Evolutionary conservation across 2,797 vertebrate genomes (phyloP).

Genomic region (Danio choprae): DNA sequence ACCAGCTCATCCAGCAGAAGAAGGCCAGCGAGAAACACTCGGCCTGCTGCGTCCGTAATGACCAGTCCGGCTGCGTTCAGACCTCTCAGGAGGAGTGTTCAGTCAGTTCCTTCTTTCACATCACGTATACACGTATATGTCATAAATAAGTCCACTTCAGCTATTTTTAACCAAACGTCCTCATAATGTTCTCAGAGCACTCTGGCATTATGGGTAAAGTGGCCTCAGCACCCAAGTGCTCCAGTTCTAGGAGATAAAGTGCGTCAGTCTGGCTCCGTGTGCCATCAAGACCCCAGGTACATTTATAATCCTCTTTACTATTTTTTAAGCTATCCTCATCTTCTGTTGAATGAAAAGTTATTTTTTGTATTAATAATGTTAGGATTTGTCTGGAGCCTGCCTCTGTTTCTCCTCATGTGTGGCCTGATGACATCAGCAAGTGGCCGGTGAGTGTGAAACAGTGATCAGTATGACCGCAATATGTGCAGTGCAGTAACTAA

Average conservation of each 20-base stretch:
- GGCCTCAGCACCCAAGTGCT: slow-evolving; percentile 88
- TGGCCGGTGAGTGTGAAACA: slow-evolving; percentile 89
- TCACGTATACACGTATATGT: not conserved
- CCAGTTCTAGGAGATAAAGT: slow-evolving; percentile 79
- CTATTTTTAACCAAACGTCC: slow-evolving; percentile 46
- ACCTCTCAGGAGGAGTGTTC: slow-evolving; percentile 95
- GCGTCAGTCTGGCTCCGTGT: slow-evolving; percentile 90
- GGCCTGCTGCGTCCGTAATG: slow-evolving; percentile 95
- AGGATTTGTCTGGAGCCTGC: slow-evolving; percentile 96
- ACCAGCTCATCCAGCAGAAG: slow-evolving; percentile 87
- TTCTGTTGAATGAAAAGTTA: not conserved
- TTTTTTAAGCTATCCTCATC: not conserved
- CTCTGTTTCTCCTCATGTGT: slow-evolving; percentile 92
- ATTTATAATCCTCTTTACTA: slow-evolving; percentile 24
- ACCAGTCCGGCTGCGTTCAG: slow-evolving; percentile 95
- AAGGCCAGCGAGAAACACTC: slow-evolving; percentile 86
- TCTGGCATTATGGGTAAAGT: slow-evolving; percentile 94
- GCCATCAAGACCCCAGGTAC: slow-evolving; percentile 97
- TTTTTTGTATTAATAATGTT: slow-evolving; percentile 31
- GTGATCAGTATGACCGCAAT: not conserved
- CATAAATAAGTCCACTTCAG: not conserved
- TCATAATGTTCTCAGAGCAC: slow-evolving; percentile 80
- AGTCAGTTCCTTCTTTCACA: slow-evolving; percentile 75
- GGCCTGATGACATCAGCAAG: slow-evolving; percentile 97
- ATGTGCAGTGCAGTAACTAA: no score